These are phyloP conservation scores for Falco rusticolus DNA, from an alignment of 2,797 vertebrate species.

Conservation along the genomic window DNA sequence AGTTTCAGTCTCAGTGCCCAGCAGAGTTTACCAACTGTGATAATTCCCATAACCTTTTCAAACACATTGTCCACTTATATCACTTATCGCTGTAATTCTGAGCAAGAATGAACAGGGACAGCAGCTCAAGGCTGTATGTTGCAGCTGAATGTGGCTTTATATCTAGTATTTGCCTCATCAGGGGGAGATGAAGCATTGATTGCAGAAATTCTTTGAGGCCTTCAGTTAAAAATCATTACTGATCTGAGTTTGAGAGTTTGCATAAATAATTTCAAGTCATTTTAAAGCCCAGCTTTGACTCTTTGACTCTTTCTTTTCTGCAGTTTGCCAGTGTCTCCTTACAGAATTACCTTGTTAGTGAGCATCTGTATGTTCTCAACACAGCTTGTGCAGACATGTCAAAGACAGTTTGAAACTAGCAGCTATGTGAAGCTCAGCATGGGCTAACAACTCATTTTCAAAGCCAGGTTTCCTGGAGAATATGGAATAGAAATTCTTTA, in stretches of 20 bases:
- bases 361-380: not conserved
- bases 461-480: not conserved
- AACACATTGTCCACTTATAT: not conserved
- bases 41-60: not conserved
- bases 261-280: not conserved
- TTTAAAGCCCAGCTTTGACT: not conserved
- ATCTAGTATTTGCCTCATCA: not conserved
- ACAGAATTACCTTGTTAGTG: not conserved
- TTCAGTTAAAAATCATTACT: not conserved
- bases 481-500: not conserved
- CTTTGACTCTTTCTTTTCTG: not conserved
- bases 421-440: not conserved
- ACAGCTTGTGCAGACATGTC: conserved; percentile 25
- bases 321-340: not conserved
- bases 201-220: conserved; percentile 4
- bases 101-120: not conserved
- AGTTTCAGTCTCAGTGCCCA: not conserved
- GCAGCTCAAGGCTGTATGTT: not conserved
- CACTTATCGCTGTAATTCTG: not conserved
- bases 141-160: not conserved
- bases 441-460: not conserved
- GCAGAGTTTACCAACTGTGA: not conserved
- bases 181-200: not conserved
- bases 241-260: not conserved
- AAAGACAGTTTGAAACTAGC: not conserved